Evolutionary conservation across 2,888 invertebrate genomes (phyloP), one percentile per base, ranked within the genome.

Genomic region (Caenorhabditis drosophilae): DNA sequence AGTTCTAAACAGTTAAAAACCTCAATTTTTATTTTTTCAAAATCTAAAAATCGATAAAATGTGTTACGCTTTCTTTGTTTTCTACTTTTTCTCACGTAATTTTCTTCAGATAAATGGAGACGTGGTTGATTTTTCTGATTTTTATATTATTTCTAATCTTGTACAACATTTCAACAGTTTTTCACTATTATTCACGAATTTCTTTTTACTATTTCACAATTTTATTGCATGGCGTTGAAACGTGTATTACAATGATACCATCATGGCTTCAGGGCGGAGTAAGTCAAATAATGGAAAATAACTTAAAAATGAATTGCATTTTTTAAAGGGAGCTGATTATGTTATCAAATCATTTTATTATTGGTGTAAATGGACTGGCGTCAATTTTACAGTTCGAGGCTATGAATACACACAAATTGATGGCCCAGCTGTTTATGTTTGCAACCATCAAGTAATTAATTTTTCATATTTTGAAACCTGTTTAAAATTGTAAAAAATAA

Each of bases 351-450:
- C 47, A 20, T 73, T 73, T 44, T 62, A 59, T 31, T 74, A 69
- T 25, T 74, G 69, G 67, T 59, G 62, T 31, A 47, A 55, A 38
- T 76, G 76, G 76, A 71, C 73, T 1, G 76, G 76, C 25, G 53
- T 70, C 16, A 42, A 66, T 23, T 67, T 62, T 41, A 68, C 66
- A 36, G 68, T 70, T 9, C 40, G 61, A 15, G 66, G 54, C n/a
- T 55, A 63, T 11, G 50, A 67, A 9, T 22, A 56, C 12, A 50
- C 45, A 16, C 41, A 68, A 15, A 38, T 60, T 9, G 52, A 70
- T 2, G 66, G 62, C 4, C 73, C 73, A 0, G 72, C 72, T 9
- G 67, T 76, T 15, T 69, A 70, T 4, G 52, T 76, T 38, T 67
- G 67, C 23, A 76, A 76, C 51, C 76, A 76, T 57, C 76, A 76